These are phyloP conservation scores for Bradypus variegatus DNA, from an alignment of 2,797 vertebrate species.

Conservation along the genomic window DNA sequence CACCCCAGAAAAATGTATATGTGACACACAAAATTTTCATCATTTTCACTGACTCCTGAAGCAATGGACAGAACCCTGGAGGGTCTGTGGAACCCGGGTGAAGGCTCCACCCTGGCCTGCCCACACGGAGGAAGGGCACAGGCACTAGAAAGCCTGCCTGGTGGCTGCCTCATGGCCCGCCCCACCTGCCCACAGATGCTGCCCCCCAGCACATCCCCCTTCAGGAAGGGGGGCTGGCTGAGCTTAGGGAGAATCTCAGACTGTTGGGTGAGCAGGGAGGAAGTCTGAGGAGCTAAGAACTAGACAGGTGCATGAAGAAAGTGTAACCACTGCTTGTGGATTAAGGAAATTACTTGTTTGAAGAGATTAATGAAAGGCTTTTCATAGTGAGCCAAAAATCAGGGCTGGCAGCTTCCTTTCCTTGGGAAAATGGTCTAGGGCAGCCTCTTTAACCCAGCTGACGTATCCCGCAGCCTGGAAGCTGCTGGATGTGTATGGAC, in stretches of 20 bases:
- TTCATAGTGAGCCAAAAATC: not conserved
- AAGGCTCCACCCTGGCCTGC: not conserved
- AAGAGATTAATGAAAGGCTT: slow-evolving; percentile 32
- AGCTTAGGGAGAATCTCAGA: not conserved
- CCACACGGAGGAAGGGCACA: not conserved
- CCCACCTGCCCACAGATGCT: not conserved
- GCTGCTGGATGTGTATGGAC: not conserved
- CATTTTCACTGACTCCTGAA: not conserved
- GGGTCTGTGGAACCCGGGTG: not conserved
- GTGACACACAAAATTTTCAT: not conserved
- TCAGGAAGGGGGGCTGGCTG: not conserved
- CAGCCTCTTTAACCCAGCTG: not conserved
- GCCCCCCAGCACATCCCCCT: not conserved
- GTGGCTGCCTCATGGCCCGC: rapidly evolving
- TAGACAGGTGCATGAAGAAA: not conserved
- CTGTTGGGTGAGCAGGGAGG: not conserved
- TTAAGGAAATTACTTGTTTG: slow-evolving; percentile 35
- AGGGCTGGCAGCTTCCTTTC: slow-evolving; percentile 4
- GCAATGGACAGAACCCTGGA: not conserved
- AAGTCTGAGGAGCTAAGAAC: not conserved
- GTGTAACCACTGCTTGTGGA: not conserved
- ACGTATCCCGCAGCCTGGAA: not conserved
- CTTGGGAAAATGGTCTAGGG: not conserved
- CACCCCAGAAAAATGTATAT: not conserved
- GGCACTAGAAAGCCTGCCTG: not conserved